These are phyloP conservation scores for Nannoperca australis DNA, from an alignment of 2,797 vertebrate genomes.

Conservation along the genomic window DNA sequence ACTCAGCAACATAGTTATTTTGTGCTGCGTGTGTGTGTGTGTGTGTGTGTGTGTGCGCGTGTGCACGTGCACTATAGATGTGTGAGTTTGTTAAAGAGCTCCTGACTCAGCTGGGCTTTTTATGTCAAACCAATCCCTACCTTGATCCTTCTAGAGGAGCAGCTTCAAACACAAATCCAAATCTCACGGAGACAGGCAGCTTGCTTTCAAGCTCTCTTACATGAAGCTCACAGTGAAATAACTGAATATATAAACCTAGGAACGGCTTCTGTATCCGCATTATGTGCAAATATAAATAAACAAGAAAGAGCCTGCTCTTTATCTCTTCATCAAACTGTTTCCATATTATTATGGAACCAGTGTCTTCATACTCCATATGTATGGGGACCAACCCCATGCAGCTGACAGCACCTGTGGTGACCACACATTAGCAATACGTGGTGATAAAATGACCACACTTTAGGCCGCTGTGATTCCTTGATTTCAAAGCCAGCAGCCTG, in stretches of 20 bases:
- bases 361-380: not conserved
- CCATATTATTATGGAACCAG: not conserved
- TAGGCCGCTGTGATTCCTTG: not conserved
- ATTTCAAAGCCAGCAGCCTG: not conserved
- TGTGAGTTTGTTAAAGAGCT: conserved; percentile 48
- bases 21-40: conserved; percentile 7
- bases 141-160: conserved; percentile 58
- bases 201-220: conserved; percentile 61
- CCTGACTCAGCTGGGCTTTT: conserved; percentile 70
- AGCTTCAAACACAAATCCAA: conserved; percentile 77
- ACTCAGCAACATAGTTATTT: conserved; percentile 45
- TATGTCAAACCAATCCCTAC: conserved; percentile 65
- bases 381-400: not conserved
- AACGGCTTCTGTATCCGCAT: conserved; percentile 3
- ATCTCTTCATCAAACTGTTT: not conserved
- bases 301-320: not conserved
- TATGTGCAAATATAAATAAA: conserved; percentile 9
- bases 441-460: not conserved
- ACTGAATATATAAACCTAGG: conserved; percentile 6
- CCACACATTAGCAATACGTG: not conserved
- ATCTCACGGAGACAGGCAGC: conserved; percentile 62
- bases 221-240: conserved; percentile 30
- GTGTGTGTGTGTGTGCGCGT: not conserved
- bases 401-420: not conserved
- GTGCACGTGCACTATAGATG: not conserved